A percentile compares a stretch with the other conserved stretches of the same genome.
These are phyloP conservation scores for Rhea pennata DNA, from an alignment of 2,113 vertebrate genomes.

Conservation along the genomic window DNA sequence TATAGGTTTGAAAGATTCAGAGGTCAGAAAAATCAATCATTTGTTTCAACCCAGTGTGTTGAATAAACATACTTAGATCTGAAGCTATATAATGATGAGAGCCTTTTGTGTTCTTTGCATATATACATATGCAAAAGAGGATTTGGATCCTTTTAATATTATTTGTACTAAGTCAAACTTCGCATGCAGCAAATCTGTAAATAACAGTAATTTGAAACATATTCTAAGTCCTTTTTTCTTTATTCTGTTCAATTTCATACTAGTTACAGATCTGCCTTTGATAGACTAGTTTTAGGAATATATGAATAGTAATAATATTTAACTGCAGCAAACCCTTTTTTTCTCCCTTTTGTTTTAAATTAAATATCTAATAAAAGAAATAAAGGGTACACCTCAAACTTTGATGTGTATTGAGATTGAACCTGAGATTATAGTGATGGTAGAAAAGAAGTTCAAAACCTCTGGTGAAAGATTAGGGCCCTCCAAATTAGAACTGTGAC, in stretches of 20 bases:
- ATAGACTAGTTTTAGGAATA: neutral
- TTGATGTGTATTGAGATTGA: neutral
- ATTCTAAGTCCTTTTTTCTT: neutral
- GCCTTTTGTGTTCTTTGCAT: neutral
- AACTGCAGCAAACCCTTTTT: neutral
- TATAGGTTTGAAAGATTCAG: neutral
- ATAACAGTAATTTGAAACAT: neutral
- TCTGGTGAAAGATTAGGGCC: neutral
- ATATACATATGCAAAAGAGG: neutral
- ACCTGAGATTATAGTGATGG: neutral
- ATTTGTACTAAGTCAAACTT: neutral
- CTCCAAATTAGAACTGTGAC: neutral
- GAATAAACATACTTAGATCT: neutral
- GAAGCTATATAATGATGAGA: neutral
- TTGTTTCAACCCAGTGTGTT: rapidly evolving
- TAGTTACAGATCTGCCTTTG: neutral
- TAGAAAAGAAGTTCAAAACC: neutral
- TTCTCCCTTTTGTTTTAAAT: neutral
- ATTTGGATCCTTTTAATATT: neutral
- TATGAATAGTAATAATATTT: neutral
- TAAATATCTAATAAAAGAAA: neutral
- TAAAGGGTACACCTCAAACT: neutral
- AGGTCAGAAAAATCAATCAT: neutral
- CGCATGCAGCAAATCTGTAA: neutral
- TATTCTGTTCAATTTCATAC: neutral